Conservation (phyloP, 2,113 vertebrate genomes). For the Pedetes capensis region DNA sequence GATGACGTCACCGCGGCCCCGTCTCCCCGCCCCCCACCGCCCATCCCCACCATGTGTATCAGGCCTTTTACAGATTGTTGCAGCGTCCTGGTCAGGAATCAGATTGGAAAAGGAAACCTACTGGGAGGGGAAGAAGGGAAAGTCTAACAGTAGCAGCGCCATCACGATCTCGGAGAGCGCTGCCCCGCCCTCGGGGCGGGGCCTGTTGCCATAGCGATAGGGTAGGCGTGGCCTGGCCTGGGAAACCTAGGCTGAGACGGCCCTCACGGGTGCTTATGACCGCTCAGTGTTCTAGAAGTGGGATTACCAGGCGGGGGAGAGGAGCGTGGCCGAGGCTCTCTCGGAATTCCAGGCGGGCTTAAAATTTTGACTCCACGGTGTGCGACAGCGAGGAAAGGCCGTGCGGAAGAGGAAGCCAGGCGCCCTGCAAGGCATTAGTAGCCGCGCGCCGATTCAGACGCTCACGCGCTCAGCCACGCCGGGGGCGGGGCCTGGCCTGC, state of each 20-base stretch:
- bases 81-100: neutral
- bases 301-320: neutral
- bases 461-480: neutral
- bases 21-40: neutral
- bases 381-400: neutral
- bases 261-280: accelerated
- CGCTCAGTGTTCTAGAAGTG: no score
- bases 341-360: neutral
- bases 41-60: neutral
- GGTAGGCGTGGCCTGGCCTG: neutral
- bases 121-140: no score
- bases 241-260: accelerated
- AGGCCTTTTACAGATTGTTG: neutral
- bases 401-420: neutral
- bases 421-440: neutral
- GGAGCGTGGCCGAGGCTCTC: neutral
- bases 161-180: no score
- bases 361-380: neutral
- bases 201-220: slow-evolving; percentile 55
- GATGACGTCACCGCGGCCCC: neutral
- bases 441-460: neutral
- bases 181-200: neutral
- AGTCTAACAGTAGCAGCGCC: no score
- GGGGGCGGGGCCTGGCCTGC: accelerated
- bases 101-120: neutral